Base-by-base conservation (phyloP, 2,888 invertebrate species). In the Crossocerus cetratus region DNA sequence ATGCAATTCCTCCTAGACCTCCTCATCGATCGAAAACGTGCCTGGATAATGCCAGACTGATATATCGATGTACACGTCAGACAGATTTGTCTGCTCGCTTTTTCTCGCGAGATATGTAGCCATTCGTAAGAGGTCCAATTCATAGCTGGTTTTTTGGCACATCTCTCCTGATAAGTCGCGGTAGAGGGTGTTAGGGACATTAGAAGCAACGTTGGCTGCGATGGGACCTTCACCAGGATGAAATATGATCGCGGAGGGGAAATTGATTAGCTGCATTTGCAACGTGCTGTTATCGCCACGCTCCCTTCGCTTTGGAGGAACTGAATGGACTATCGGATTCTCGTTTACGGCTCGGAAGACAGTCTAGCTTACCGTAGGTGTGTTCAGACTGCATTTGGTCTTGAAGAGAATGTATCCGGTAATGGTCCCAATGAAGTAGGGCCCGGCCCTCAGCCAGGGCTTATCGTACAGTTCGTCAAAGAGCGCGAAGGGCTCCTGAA, bases 391-490 rank as follows among this genome's bases (percentile, higher is more conserved):
- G 77, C 93, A 93, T 85, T 94, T 94, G 2, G 94, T 93, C 86
- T 92, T 93, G 88, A 94, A 94, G 44, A 96, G 90, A 68, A 94
- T 92, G 91, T 95, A 96, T 1, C 96, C 96, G 4, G 94, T 93
- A 45, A 93, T 91, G 92, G 96, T 95, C 72, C 96, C 96, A 61
- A 96, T 91, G 85, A 96, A 93, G 88, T 96, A 96, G 11, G 96
- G 94, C 8, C 96, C 96, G 22, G 96, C 94, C 83, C 96, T 92
- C 75, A 95, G 93, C 96, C 96, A 96, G 8, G 96, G 96, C 84
- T 96, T 96, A 90, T 96, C 96, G 87, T 96, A 96, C 5, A 96
- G 91, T 77, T 95, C 94, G 90, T 96, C 95, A 89, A 96, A 96
- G 85, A 96, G 93, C 78, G 95, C 95, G 84, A 96, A 96, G 0